Base-by-base conservation (phyloP, 2,888 invertebrate genomes). In the Platycheirus rosarum region DNA sequence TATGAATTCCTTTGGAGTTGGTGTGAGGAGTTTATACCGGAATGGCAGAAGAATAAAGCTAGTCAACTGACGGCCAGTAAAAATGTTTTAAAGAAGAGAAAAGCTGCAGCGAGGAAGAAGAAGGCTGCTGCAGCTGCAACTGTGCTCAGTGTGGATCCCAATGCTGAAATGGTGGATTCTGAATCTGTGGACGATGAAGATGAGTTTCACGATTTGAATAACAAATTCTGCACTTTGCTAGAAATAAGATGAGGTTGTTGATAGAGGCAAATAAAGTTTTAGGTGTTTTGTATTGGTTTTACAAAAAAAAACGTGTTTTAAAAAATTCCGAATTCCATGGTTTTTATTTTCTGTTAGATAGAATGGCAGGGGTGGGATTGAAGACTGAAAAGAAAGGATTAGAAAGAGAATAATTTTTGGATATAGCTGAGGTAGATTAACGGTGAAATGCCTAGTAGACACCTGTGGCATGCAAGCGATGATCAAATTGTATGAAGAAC, bases 151-250 rank as follows among this genome's bases (percentile, higher is more conserved):
- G 55, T 48, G 0, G 89, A 90, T 86, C 88, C 88, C 2, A 86
- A 89, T 79, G 86, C 85, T 0, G 87, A 87, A 13, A 86, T 87
- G 86, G 14, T 87, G 29, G 84, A 86, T 29, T 49, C 55, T 0
- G 60, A 73, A 13, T 49, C 23, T 14, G 44, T 13, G 5, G 84
- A 85, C 16, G 84, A 85, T 0, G 86, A 86, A 8, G 87, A 88
- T 13, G 88, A 87, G 2, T 90, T 88, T 68, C 85, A 84, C 29
- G 90, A 90, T 84, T 86, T 90, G 29, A 90, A 90, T 80, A 90
- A 90, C 82, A 88, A 89, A 84, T 90, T 90, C 77, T 88, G 87
- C 79, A 86, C 86, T 0, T 79, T 90, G 18, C 86, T 89, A 82
- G 85, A 84, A 77, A 71, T 86, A 11, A 48, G n/a, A n/a, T 74